Evolutionary conservation across 2,888 invertebrate species (phyloP).

Genomic region (Acleris laterana): DNA sequence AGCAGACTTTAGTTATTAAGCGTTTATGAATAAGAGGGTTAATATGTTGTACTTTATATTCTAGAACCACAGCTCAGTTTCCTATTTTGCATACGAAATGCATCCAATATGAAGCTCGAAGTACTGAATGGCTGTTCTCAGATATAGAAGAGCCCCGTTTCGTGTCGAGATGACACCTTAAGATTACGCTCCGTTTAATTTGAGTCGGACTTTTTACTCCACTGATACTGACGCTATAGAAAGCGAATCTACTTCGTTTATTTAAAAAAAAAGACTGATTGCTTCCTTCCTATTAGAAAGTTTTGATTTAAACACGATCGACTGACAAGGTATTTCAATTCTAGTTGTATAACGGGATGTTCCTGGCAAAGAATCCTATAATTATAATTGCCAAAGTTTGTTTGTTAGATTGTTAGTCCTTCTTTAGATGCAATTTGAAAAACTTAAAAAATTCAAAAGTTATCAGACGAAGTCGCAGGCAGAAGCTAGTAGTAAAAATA

Average conservation of each 20-base stretch:
- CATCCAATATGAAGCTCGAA: not conserved
- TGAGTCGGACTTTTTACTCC: constrained; percentile 44
- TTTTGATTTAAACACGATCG: constrained; percentile 41
- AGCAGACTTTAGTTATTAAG: too few species aligned
- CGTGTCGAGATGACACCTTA: constrained; percentile 33
- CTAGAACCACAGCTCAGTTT: too few species aligned
- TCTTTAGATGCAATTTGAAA: too few species aligned
- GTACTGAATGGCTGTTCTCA: not conserved
- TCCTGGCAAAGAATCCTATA: not conserved
- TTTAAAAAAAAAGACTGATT: constrained; percentile 49
- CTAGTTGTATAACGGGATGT: constrained; percentile 31
- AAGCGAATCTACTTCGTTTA: constrained; percentile 44
- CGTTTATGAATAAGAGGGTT: too few species aligned
- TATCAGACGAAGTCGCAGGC: too few species aligned
- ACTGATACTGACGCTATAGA: constrained; percentile 46
- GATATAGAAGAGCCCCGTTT: constrained; percentile 7
- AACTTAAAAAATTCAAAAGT: too few species aligned
- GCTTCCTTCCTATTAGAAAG: constrained; percentile 62
- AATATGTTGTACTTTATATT: too few species aligned
- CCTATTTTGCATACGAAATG: too few species aligned
- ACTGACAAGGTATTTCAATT: constrained; percentile 36
- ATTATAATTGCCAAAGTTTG: too few species aligned
- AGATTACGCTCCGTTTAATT: constrained; percentile 44
- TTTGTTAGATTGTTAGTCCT: too few species aligned
- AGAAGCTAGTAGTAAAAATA: too few species aligned